phyloP scores from a whole-genome alignment of 53 echinoderm and acorn worm genomes.

The Holothuria scabra region DNA sequence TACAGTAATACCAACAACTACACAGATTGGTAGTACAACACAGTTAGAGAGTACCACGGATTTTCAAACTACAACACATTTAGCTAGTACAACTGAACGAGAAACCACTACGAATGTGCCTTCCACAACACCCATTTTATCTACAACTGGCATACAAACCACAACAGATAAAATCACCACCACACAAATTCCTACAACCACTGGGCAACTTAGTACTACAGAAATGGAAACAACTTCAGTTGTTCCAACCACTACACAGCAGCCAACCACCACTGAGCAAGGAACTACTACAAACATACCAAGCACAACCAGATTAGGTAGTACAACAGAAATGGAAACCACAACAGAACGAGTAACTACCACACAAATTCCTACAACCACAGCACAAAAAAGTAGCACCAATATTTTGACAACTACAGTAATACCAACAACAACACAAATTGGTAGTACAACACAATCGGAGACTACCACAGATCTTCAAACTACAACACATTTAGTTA shows the following conservation, averaged over 20 bases:
- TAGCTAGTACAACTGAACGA: not conserved
- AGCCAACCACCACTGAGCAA: not conserved
- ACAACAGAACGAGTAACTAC: not conserved
- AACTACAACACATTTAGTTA: too few relatives aligned
- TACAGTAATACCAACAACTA: not conserved
- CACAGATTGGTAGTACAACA: not conserved
- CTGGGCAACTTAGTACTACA: not conserved
- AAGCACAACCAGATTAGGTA: not conserved
- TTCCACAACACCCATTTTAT: too few relatives aligned
- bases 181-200: not conserved
- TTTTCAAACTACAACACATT: too few relatives aligned
- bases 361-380: not conserved
- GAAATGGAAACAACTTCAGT: not conserved
- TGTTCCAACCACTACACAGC: not conserved
- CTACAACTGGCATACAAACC: not conserved
- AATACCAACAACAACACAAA: too few relatives aligned
- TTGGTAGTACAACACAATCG: not conserved
- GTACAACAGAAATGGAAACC: not conserved
- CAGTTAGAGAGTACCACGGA: too few relatives aligned
- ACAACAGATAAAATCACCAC: not conserved
- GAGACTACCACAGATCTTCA: too few relatives aligned
- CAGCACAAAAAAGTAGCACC: not conserved
- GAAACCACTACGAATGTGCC: not conserved
- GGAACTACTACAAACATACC: not conserved
- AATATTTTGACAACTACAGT: too few relatives aligned